Conservation (phyloP, 2,113 vertebrate species). For the Heterocephalus glaber region DNA sequence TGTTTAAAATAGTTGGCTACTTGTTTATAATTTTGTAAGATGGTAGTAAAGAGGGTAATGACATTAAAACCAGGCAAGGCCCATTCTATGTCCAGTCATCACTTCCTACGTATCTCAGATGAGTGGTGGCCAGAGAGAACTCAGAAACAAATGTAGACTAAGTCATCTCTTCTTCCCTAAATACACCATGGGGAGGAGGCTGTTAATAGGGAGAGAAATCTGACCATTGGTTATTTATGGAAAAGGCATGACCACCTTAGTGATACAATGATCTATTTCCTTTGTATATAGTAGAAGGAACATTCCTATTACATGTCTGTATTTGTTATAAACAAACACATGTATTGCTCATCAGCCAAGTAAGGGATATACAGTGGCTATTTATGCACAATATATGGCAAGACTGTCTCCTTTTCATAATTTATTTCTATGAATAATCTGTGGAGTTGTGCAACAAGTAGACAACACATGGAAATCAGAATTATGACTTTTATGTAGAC, state of each 20-base stretch:
- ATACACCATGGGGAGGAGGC: not conserved
- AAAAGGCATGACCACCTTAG: not conserved
- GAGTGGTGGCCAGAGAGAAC: not conserved
- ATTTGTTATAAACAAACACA: not conserved
- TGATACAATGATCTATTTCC: not conserved
- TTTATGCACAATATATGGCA: not conserved
- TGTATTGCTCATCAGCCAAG: not conserved
- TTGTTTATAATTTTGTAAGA: not conserved
- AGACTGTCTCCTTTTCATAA: not conserved
- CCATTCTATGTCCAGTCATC: not conserved
- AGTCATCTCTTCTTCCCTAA: not conserved
- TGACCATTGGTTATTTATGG: not conserved
- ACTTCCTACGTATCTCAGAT: not conserved
- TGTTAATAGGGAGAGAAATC: not conserved
- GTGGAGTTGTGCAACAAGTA: slow-evolving; percentile 30
- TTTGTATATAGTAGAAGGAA: not conserved
- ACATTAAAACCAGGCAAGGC: not conserved
- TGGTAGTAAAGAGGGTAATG: not conserved
- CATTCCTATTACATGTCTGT: not conserved
- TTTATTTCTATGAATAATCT: slow-evolving; percentile 63
- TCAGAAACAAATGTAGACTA: not conserved
- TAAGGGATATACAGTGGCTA: not conserved
- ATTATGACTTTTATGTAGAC: slow-evolving; percentile 42
- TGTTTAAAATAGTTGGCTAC: not conserved
- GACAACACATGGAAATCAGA: slow-evolving; percentile 58